phyloP scores from a whole-genome alignment of 2,797 vertebrate species.

The Myiotriccus ornatus region DNA sequence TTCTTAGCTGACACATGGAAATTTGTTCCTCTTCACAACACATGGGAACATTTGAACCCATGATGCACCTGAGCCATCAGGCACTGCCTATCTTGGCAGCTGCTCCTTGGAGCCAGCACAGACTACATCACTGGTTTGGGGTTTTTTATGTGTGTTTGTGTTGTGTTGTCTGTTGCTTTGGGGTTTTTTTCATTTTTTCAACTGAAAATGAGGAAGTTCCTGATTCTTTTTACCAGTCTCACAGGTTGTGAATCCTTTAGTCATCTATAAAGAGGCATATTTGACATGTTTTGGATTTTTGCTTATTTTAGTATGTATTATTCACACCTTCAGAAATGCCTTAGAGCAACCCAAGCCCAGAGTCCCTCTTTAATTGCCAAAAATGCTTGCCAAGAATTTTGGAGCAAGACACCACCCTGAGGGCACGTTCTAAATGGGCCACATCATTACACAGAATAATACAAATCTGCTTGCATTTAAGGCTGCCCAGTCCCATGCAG shows the following conservation, averaged over 20 bases:
- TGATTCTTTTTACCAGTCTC: background rate
- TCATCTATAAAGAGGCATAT: background rate
- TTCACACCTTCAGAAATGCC: background rate
- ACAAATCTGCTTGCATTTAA: background rate
- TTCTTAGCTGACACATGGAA: background rate
- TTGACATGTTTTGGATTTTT: background rate
- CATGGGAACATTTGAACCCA: rapidly evolving
- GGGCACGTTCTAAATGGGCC: background rate
- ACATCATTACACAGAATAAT: background rate
- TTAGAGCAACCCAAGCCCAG: background rate
- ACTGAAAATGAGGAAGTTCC: background rate
- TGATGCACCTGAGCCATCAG: background rate
- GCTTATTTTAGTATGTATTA: background rate
- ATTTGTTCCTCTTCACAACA: background rate
- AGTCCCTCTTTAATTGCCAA: background rate
- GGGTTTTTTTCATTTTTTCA: background rate
- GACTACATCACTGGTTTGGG: too few species aligned
- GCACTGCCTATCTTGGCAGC: rapidly evolving
- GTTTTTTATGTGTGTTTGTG: rapidly evolving
- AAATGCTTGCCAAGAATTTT: background rate
- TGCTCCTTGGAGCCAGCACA: background rate
- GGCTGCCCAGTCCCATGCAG: background rate
- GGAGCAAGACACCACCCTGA: background rate
- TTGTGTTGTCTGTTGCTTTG: background rate
- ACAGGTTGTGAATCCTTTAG: background rate